Evolutionary conservation across 2,888 invertebrate species (phyloP), one percentile per base, ranked within the genome.

Genomic region (Pristionchus arcanus): DNA sequence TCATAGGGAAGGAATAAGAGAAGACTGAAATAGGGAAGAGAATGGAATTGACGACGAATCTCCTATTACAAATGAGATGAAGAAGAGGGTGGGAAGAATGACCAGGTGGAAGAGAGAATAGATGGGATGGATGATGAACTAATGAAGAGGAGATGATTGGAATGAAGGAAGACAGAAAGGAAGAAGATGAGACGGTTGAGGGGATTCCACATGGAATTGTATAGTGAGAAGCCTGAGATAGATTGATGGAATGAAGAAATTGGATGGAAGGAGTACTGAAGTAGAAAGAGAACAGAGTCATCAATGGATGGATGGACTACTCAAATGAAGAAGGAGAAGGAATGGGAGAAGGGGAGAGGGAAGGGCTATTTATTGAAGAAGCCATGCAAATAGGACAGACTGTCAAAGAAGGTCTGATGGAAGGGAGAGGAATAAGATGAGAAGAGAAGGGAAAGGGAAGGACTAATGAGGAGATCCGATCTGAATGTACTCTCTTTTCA

Each of bases 161-260:
- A 66, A 86, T 42, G 74, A 74, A 84, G 55, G 85, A 85, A 85
- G 85, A 59, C n/a, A 59, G 63, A 85, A 59, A 25, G 37, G 28
- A 13, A 21, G 21, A 21, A 31, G n/a, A 86, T 28, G 63, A 25
- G 31, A 63, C 25, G 28, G 37, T 53, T 55, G 63, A 86, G 37
- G 87, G 42, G 63, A 66, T 42, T 66, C 16, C 59, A 87, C 34
- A 37, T 16, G 66, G 84, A 84, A 13, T n/a, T 34, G 55, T 28
- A 59, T 28, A 59, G 31, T 53, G 34, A 53, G 84, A 59, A 84
- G 84, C n/a, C 42, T n/a, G 53, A 77, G 77, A 53, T 25, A 34
- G n/a, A 13, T 13, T 19, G 42, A 77, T 49, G 37, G 74, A 42
- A 13, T 5, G 81, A 28, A 42, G 11, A 34, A 34, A 59, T 53